Percentiles rank a stretch among this genome's conserved stretches.
Evolutionary conservation across 1,140 invertebrate species (phyloP).

Genomic region (Leptestheria dahalacensis): DNA sequence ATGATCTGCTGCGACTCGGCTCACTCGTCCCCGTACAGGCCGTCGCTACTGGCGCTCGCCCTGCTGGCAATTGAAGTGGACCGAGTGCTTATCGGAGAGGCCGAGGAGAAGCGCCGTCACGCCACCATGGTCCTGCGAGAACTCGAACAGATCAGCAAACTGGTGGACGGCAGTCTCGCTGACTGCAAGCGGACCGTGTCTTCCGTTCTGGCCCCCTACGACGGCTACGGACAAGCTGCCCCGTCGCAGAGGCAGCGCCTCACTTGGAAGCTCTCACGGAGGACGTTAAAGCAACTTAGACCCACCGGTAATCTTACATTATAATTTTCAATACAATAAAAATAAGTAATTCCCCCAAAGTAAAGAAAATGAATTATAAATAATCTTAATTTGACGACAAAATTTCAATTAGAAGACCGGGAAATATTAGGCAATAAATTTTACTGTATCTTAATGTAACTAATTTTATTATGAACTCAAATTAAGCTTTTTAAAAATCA

Average conservation of each 20-base stretch:
- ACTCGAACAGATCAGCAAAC: constrained; percentile 43
- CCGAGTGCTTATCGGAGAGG: constrained; percentile 25
- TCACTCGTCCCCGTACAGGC: constrained; percentile 44
- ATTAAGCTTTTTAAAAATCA: too few relatives aligned
- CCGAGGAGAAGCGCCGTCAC: constrained; percentile 24
- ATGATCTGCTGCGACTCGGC: constrained; percentile 49
- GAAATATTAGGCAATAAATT: too few relatives aligned
- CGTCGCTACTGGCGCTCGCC: constrained; percentile 51
- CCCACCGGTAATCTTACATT: constrained; percentile 53
- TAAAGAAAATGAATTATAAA: too few relatives aligned
- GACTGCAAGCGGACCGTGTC: constrained; percentile 40
- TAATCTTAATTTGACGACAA: too few relatives aligned
- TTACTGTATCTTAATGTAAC: too few relatives aligned
- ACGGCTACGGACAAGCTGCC: constrained; percentile 47
- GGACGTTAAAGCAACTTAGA: constrained; percentile 39
- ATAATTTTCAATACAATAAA: too few relatives aligned
- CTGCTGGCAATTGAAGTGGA: constrained; percentile 48
- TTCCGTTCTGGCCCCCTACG: constrained; percentile 46
- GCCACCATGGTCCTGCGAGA: constrained; percentile 26
- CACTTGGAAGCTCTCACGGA: constrained; percentile 41
- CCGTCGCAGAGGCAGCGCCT: constrained; percentile 52
- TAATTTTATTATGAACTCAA: too few relatives aligned
- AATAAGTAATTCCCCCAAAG: too few relatives aligned
- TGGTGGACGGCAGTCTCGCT: constrained; percentile 44
- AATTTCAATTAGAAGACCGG: too few relatives aligned